These are phyloP conservation scores for Perognathus longimembris DNA, from an alignment of 2,113 vertebrate species.

Conservation along the genomic window DNA sequence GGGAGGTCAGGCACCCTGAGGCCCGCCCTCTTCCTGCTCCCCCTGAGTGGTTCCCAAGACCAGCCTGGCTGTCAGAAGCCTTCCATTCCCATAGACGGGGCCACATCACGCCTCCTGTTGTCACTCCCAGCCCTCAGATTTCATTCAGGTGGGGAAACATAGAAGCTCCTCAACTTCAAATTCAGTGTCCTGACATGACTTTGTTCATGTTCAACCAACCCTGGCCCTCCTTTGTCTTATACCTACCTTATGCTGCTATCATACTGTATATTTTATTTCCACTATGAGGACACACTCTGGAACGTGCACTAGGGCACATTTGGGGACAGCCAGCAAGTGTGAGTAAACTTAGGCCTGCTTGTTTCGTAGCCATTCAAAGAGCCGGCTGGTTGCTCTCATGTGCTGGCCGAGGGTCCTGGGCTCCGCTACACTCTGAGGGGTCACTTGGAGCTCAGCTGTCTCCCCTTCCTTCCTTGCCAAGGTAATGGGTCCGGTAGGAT, in stretches of 20 bases:
- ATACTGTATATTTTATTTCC: not conserved
- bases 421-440: not conserved
- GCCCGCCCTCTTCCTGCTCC: not conserved
- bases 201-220: conserved; percentile 4
- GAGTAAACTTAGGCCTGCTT: not conserved
- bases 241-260: not conserved
- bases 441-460: rapidly evolving
- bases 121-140: not conserved
- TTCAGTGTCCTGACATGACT: not conserved
- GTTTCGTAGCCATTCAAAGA: not conserved
- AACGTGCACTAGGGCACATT: not conserved
- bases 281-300: not conserved
- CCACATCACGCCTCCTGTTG: too few species aligned
- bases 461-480: not conserved
- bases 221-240: not conserved
- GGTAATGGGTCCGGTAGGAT: not conserved
- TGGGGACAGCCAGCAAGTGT: not conserved
- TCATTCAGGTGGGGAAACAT: not conserved
- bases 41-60: not conserved
- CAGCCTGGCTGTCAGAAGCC: not conserved
- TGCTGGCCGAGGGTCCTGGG: not conserved
- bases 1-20: not conserved
- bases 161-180: not conserved
- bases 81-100: too few species aligned
- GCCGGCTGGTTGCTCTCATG: not conserved